A percentile compares a stretch with the other conserved stretches of the same genome.
Conservation (phyloP, 2,113 vertebrate species). For the Chitala chitala region DNA sequence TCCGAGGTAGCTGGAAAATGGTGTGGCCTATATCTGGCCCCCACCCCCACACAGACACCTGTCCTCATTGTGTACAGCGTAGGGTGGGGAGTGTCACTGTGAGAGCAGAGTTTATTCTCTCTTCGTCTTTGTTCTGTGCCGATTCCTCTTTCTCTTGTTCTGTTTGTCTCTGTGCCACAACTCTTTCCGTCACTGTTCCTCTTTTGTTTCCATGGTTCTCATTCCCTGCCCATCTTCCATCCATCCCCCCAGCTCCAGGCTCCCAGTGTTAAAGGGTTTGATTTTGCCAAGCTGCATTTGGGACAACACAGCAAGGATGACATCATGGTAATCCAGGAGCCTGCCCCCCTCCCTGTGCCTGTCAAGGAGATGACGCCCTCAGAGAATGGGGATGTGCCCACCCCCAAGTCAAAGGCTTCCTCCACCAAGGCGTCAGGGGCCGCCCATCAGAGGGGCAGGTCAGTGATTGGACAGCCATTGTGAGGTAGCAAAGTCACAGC, state of each 20-base stretch:
- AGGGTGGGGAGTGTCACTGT: not conserved
- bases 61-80: no score
- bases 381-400: slow-evolving; percentile 82
- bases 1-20: not conserved
- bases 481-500: not conserved
- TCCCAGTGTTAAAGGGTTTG: slow-evolving; percentile 94
- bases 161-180: not conserved
- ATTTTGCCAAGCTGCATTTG: slow-evolving; percentile 95
- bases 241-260: slow-evolving; percentile 77
- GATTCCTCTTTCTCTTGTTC: not conserved
- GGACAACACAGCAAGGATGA: slow-evolving; percentile 95
- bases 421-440: slow-evolving; percentile 73
- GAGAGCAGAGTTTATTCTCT: not conserved
- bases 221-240: not conserved
- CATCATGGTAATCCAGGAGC: slow-evolving; percentile 89
- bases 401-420: slow-evolving; percentile 79
- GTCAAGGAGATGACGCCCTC: slow-evolving; percentile 83
- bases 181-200: not conserved
- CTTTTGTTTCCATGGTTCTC: no score
- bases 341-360: slow-evolving; percentile 70
- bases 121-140: not conserved
- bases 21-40: no score
- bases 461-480: slow-evolving; percentile 21
- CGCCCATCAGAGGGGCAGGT: slow-evolving; percentile 79
- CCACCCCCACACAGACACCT: not conserved